phyloP scores from a whole-genome alignment of 2,797 vertebrate genomes.

The Silurus lanzhouensis region DNA sequence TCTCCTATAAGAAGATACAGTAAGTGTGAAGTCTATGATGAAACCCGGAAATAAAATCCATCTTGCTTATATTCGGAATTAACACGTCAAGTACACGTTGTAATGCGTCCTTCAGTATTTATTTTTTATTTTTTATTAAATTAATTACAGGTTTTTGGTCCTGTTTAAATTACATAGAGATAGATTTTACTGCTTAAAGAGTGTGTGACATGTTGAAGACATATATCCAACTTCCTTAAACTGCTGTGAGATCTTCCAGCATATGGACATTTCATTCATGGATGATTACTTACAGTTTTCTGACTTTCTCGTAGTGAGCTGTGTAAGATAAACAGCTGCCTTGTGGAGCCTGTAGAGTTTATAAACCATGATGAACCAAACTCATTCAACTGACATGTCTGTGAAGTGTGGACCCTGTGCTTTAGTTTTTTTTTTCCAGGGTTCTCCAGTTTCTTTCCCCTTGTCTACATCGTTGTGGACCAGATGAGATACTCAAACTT shows the following conservation, averaged over 20 bases:
- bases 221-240: neutral
- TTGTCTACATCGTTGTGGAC: too few species aligned
- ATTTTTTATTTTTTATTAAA: too few species aligned
- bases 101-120: neutral
- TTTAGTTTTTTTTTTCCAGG: too few species aligned
- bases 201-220: neutral
- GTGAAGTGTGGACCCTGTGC: neutral
- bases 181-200: neutral
- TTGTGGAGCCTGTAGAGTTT: neutral
- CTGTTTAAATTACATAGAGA: neutral
- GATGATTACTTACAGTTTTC: neutral
- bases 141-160: too few species aligned
- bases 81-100: neutral
- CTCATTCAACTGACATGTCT: neutral
- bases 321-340: neutral
- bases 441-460: too few species aligned
- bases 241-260: neutral
- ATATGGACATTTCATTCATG: neutral
- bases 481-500: too few species aligned
- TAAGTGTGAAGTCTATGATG: constrained; percentile 2
- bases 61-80: neutral
- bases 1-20: neutral
- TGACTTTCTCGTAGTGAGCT: neutral
- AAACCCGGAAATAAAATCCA: neutral
- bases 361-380: neutral